phyloP scores from a whole-genome alignment of 1,140 invertebrate genomes.

The Drosophila sp. region DNA sequence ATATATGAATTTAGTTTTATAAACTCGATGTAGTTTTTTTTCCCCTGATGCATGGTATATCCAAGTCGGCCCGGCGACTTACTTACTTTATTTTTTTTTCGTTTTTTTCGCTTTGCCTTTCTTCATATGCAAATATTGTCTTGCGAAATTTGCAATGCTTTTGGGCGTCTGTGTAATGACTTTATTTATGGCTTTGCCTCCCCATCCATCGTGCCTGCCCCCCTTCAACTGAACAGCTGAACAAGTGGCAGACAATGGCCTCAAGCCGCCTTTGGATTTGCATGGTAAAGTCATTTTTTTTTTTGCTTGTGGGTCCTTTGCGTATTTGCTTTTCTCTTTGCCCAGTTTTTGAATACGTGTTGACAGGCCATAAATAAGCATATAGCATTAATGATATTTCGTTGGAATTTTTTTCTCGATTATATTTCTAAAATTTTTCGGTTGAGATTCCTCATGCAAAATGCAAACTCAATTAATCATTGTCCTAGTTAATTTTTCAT shows the following conservation, averaged over 20 bases:
- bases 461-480: conserved; percentile 66
- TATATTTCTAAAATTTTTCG: conserved; percentile 8
- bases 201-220: neutral
- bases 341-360: conserved; percentile 47
- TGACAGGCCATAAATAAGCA: conserved; percentile 66
- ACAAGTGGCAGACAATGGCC: conserved; percentile 56
- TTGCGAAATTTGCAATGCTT: conserved; percentile 7
- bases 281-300: conserved; percentile 51
- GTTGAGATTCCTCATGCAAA: conserved; percentile 16
- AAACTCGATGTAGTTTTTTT: no score
- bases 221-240: neutral
- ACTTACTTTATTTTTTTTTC: neutral
- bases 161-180: conserved; percentile 66
- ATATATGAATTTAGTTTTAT: no score
- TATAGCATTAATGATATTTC: conserved; percentile 68
- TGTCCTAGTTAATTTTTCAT: conserved; percentile 70
- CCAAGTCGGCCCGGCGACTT: no score
- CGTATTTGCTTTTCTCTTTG: conserved; percentile 12
- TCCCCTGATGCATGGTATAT: no score
- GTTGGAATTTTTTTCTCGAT: conserved; percentile 46
- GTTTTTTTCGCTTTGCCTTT: conserved; percentile 3
- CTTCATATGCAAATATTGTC: conserved; percentile 11
- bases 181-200: conserved; percentile 66
- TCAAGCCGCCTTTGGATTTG: conserved; percentile 58
- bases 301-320: conserved; percentile 2